Evolutionary conservation across 2,797 vertebrate species (phyloP).

Genomic region (Eremophila alpestris): DNA sequence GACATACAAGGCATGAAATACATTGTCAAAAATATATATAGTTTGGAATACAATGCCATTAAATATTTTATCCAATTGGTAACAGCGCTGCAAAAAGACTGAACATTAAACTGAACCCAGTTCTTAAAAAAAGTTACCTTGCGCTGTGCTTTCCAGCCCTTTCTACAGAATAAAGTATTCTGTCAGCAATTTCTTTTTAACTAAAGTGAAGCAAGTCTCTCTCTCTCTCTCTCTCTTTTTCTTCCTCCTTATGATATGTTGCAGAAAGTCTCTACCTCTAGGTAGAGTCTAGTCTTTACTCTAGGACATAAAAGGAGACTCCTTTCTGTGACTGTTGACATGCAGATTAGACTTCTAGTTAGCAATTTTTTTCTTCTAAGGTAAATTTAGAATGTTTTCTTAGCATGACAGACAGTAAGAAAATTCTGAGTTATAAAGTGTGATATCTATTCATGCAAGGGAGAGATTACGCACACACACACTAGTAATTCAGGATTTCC

Average conservation of each 20-base stretch:
- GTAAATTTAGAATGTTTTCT: neutral
- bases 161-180: conserved; percentile 13
- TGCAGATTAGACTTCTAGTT: neutral
- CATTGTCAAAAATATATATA: conserved; percentile 42
- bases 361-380: neutral
- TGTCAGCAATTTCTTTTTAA: conserved; percentile 23
- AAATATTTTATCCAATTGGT: conserved; percentile 52
- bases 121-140: neutral
- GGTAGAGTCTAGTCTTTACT: neutral
- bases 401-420: neutral
- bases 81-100: neutral
- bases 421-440: neutral
- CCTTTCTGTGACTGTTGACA: neutral
- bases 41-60: conserved; percentile 33
- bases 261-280: neutral
- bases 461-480: neutral
- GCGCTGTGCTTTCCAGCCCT: neutral
- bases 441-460: neutral
- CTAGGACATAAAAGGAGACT: neutral
- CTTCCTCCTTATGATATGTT: neutral
- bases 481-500: neutral
- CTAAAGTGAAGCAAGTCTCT: neutral
- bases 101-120: neutral
- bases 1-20: conserved; percentile 52
- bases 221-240: neutral